Percentiles rank a stretch among this genome's conserved stretches.
These are phyloP conservation scores for Lates calcarifer DNA, from an alignment of 2,113 vertebrate species.

Conservation along the genomic window DNA sequence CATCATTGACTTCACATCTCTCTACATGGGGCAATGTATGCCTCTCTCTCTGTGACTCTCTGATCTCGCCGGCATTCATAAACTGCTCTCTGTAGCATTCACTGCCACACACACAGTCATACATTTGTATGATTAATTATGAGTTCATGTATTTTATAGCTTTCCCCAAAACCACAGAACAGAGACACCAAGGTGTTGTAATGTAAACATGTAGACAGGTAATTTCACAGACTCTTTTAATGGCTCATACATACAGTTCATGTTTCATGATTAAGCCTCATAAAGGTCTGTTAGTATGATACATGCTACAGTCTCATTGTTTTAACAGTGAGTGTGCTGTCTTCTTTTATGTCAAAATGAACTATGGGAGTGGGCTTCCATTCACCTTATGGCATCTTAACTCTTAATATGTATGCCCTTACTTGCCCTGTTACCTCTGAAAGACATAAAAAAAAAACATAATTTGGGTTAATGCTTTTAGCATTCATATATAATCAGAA, in stretches of 20 bases:
- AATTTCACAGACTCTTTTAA: not conserved
- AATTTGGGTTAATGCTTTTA: too few relatives aligned
- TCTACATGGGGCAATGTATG: slow-evolving; percentile 41
- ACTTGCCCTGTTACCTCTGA: too few relatives aligned
- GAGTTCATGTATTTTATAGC: not conserved
- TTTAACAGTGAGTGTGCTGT: too few relatives aligned
- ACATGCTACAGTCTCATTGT: too few relatives aligned
- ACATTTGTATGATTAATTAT: slow-evolving; percentile 46
- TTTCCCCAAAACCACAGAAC: not conserved
- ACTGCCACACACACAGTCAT: slow-evolving; percentile 3
- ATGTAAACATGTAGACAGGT: slow-evolving; percentile 24
- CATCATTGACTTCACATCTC: slow-evolving; percentile 69
- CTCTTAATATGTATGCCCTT: too few relatives aligned
- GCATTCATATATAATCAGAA: too few relatives aligned
- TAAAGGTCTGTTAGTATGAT: not conserved
- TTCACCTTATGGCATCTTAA: too few relatives aligned
- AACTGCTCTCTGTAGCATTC: slow-evolving; percentile 9
- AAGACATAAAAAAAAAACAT: too few relatives aligned
- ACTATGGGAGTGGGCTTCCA: too few relatives aligned
- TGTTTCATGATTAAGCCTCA: not conserved
- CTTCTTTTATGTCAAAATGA: too few relatives aligned
- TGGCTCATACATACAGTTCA: too few relatives aligned
- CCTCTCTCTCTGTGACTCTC: slow-evolving; percentile 34
- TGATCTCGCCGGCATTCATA: slow-evolving; percentile 22
- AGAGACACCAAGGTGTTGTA: not conserved